Conservation (phyloP, 2,113 vertebrate genomes). For the Propithecus coquereli region DNA sequence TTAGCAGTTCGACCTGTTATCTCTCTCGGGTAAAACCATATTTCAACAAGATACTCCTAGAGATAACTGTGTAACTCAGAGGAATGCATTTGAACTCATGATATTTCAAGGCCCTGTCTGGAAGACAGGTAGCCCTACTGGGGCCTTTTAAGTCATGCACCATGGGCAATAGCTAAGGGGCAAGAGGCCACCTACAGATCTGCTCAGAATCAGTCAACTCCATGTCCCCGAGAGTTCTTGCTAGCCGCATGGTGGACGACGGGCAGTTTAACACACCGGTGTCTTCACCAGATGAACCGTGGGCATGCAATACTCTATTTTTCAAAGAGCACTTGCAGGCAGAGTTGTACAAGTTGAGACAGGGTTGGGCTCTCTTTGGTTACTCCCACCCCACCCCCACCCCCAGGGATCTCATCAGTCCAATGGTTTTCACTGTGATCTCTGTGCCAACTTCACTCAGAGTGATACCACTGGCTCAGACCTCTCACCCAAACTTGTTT, state of each 20-base stretch:
- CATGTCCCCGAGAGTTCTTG: not conserved
- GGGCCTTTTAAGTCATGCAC: not conserved
- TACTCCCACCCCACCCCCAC: too few relatives aligned
- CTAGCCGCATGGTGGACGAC: accelerated
- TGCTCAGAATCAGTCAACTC: not conserved
- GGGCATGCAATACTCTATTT: not conserved
- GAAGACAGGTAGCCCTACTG: not conserved
- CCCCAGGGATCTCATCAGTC: too few relatives aligned
- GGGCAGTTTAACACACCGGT: not conserved
- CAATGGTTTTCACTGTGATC: not conserved
- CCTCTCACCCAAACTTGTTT: not conserved
- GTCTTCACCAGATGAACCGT: not conserved
- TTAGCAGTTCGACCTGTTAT: not conserved
- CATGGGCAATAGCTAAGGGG: not conserved
- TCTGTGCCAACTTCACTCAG: not conserved
- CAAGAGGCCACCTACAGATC: not conserved
- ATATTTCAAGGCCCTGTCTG: not conserved
- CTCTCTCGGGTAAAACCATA: not conserved
- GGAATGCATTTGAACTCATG: not conserved
- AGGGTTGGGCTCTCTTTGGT: not conserved
- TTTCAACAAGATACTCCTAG: not conserved
- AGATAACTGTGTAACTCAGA: not conserved
- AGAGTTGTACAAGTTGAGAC: not conserved
- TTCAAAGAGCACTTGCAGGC: not conserved
- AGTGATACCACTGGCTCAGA: not conserved